Evolutionary conservation across 2,113 vertebrate genomes (phyloP).

Genomic region (Aptenodytes forsteri): DNA sequence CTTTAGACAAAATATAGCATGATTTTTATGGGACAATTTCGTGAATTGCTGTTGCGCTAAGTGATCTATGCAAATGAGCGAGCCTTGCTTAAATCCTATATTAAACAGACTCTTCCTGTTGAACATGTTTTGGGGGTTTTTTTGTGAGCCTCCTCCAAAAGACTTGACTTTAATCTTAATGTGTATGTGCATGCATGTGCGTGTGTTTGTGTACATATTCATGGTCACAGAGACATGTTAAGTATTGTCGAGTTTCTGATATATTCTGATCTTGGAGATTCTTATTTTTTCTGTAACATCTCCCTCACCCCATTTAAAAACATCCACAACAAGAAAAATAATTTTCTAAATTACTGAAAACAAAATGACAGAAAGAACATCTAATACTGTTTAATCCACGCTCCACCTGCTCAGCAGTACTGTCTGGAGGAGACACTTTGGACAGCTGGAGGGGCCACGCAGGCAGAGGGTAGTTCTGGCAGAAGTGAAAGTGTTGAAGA

Average conservation of each 20-base stretch:
- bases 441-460: constrained; percentile 9
- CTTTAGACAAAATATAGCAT: constrained; percentile 46
- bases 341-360: background rate
- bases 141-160: background rate
- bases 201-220: background rate
- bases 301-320: background rate
- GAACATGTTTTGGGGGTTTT: background rate
- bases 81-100: constrained; percentile 11
- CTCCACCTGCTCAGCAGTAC: background rate
- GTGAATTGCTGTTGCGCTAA: constrained; percentile 14
- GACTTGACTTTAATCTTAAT: background rate
- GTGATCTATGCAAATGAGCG: constrained; percentile 45
- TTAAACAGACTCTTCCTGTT: constrained; percentile 27
- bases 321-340: background rate
- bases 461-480: background rate
- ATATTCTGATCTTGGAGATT: background rate
- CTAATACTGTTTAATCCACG: background rate
- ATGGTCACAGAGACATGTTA: background rate
- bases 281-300: background rate
- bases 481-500: constrained; percentile 25
- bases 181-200: background rate
- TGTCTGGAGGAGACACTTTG: constrained; percentile 14
- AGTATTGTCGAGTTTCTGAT: background rate
- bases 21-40: constrained; percentile 15
- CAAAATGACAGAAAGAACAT: background rate